A percentile compares a stretch with the other conserved stretches of the same genome.
Conservation (phyloP, 2,888 invertebrate genomes). For the Aleiodes testaceus region DNA sequence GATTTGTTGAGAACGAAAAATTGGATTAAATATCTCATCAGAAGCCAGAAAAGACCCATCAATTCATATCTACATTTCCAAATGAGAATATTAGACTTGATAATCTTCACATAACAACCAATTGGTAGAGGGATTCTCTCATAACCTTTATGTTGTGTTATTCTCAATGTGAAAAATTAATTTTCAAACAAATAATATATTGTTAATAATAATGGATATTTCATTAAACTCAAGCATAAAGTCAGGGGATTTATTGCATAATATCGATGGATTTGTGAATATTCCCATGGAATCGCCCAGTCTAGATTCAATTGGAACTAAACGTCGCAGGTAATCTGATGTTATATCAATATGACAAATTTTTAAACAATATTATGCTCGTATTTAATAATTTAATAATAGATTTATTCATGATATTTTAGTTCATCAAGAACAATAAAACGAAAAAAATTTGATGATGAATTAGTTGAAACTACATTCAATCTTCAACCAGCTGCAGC, state of each 20-base stretch:
- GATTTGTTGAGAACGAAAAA: too few relatives aligned
- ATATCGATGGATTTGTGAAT: slow-evolving; percentile 58
- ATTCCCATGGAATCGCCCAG: slow-evolving; percentile 64
- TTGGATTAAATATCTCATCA: too few relatives aligned
- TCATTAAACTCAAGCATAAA: slow-evolving; percentile 61
- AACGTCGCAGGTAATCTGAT: slow-evolving; percentile 65
- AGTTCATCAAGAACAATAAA: slow-evolving; percentile 96
- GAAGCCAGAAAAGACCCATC: too few relatives aligned
- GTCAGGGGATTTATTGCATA: slow-evolving; percentile 58
- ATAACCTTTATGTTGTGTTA: too few relatives aligned
- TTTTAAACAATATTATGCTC: slow-evolving; percentile 1
- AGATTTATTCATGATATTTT: neutral
- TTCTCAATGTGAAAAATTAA: neutral
- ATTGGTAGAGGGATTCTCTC: too few relatives aligned
- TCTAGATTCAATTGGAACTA: slow-evolving; percentile 66
- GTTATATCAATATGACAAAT: too few relatives aligned
- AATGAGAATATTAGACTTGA: too few relatives aligned
- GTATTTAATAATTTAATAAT: neutral
- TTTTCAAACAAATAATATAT: slow-evolving; percentile 1
- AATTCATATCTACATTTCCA: too few relatives aligned
- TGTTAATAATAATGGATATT: slow-evolving; percentile 56
- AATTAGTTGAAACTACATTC: slow-evolving; percentile 85
- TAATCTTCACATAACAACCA: too few relatives aligned
- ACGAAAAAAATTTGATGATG: slow-evolving; percentile 96
- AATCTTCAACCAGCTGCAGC: slow-evolving; percentile 69